Evolutionary conservation across 2,797 vertebrate genomes (phyloP).

Genomic region (Falco berigora): DNA sequence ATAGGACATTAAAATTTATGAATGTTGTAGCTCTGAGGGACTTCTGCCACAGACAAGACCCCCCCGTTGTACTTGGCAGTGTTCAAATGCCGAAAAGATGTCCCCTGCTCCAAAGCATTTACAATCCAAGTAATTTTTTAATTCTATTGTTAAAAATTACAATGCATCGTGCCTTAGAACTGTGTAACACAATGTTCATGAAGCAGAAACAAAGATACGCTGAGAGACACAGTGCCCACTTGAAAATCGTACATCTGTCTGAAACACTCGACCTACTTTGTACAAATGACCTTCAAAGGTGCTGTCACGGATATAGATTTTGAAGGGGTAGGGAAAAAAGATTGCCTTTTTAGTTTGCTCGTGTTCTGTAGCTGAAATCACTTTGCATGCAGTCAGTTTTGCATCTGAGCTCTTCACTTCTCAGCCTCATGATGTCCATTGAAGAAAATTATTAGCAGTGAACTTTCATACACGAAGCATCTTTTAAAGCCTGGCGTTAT

Average conservation of each 20-base stretch:
- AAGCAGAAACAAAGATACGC: not conserved
- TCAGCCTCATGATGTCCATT: not conserved
- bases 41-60: not conserved
- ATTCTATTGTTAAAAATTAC: slow-evolving; percentile 32
- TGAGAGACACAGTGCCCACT: not conserved
- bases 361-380: not conserved
- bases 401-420: not conserved
- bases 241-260: not conserved
- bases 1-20: not conserved
- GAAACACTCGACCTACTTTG: not conserved
- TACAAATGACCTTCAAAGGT: not conserved
- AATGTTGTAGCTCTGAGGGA: not conserved
- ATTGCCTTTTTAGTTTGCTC: not conserved
- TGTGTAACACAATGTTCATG: not conserved
- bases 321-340: not conserved
- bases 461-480: not conserved
- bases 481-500: not conserved
- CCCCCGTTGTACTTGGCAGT: not conserved
- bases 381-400: not conserved
- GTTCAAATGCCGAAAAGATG: not conserved
- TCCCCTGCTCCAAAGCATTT: not conserved
- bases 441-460: not conserved
- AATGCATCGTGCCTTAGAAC: not conserved
- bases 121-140: not conserved
- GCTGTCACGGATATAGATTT: not conserved